Evolutionary conservation across 2,888 invertebrate genomes (phyloP).

Genomic region (Mimas tiliae): DNA sequence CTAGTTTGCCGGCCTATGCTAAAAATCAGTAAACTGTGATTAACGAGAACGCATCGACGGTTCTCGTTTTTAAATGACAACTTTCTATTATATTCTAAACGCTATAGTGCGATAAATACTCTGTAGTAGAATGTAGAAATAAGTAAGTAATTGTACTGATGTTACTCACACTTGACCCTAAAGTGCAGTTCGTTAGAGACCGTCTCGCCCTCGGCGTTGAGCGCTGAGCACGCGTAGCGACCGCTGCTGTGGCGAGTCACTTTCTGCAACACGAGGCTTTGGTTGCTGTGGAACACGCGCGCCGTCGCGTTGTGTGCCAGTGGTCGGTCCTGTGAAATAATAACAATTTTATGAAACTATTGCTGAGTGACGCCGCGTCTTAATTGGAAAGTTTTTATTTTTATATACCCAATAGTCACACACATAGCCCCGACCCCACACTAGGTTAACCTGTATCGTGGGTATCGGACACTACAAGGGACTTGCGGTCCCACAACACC

Average conservation of each 20-base stretch:
- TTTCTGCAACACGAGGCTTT: slow-evolving; percentile 95
- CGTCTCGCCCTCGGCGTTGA: slow-evolving; percentile 94
- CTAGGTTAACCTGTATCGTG: no score
- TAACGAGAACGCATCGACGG: no score
- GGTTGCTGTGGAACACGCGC: slow-evolving; percentile 95
- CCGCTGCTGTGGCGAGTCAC: slow-evolving; percentile 94
- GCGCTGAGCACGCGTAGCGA: slow-evolving; percentile 94
- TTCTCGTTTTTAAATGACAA: no score
- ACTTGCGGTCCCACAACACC: no score
- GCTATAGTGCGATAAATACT: no score
- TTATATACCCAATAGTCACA: no score
- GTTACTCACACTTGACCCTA: slow-evolving; percentile 93
- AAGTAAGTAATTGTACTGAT: background rate
- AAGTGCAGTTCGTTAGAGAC: slow-evolving; percentile 93
- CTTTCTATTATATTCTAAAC: no score
- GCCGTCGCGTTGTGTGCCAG: slow-evolving; percentile 94
- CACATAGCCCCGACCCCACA: no score
- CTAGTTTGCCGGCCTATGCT: no score
- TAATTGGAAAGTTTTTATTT: no score
- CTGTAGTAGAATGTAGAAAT: background rate
- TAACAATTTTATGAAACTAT: background rate
- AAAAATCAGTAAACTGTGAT: no score
- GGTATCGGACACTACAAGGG: no score
- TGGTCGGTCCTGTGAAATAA: slow-evolving; percentile 86
- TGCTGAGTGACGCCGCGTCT: background rate